Percentiles rank a stretch among this genome's conserved stretches.
Evolutionary conservation across 2,888 invertebrate genomes (phyloP).

Genomic region (Drosophila fulvimacula): DNA sequence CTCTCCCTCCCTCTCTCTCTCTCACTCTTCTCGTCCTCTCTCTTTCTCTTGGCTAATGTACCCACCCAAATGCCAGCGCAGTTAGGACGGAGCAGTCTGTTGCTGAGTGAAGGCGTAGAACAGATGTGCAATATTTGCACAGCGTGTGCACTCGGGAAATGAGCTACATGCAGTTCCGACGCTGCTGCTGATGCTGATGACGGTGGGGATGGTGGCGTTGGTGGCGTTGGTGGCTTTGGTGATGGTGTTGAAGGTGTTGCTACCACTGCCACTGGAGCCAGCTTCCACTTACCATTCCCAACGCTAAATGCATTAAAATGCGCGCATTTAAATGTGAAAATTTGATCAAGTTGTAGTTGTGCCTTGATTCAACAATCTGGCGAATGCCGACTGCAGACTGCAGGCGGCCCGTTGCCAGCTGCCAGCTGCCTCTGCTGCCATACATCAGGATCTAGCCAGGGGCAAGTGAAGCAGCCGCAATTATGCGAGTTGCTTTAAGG

Average conservation of each 20-base stretch:
- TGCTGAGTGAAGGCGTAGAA: slow-evolving; percentile 16
- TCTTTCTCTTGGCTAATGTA: slow-evolving; percentile 46
- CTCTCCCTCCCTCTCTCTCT: background rate
- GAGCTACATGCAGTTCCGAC: slow-evolving; percentile 66
- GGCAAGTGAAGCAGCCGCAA: slow-evolving; percentile 36
- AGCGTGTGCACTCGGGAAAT: slow-evolving; percentile 64
- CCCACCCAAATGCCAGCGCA: slow-evolving; percentile 47
- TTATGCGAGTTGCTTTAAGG: slow-evolving; percentile 39
- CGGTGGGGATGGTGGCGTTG: background rate
- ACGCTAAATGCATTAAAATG: slow-evolving; percentile 61
- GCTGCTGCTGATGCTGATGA: slow-evolving; percentile 6
- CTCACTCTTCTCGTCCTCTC: background rate
- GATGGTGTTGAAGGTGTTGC: slow-evolving; percentile 4
- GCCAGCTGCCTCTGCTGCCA: slow-evolving; percentile 5
- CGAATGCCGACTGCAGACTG: slow-evolving; percentile 11
- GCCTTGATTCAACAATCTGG: slow-evolving; percentile 55
- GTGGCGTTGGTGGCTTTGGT: background rate
- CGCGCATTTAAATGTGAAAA: slow-evolving; percentile 63
- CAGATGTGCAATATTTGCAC: slow-evolving; percentile 60
- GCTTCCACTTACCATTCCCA: slow-evolving; percentile 1
- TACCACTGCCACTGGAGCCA: background rate
- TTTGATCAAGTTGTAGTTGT: slow-evolving; percentile 58
- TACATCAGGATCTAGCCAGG: slow-evolving; percentile 27
- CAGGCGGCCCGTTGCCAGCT: slow-evolving; percentile 13
- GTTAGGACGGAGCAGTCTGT: slow-evolving; percentile 3